Conservation (phyloP, 2,888 invertebrate species). For the Melieria crassipennis region DNA sequence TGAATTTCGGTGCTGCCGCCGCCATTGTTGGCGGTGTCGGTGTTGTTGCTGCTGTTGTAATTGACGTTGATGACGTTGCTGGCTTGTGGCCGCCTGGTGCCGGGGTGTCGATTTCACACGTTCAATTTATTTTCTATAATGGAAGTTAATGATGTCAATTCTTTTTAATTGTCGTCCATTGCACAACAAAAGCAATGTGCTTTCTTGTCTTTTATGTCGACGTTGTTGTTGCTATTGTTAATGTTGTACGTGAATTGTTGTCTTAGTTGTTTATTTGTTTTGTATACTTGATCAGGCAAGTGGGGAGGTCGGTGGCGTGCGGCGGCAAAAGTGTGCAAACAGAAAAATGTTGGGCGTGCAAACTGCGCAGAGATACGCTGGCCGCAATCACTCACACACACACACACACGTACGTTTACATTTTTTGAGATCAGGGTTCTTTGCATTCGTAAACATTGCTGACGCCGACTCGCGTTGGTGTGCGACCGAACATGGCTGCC, state of each 20-base stretch:
- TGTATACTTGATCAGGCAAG: too few relatives aligned
- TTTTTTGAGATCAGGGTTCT: background rate
- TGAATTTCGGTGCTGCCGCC: too few relatives aligned
- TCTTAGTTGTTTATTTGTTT: too few relatives aligned
- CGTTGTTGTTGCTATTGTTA: too few relatives aligned
- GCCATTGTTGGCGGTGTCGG: too few relatives aligned
- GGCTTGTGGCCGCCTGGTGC: background rate
- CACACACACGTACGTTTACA: background rate
- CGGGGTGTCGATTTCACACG: conserved; percentile 2
- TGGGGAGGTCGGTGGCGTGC: background rate
- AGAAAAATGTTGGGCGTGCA: background rate
- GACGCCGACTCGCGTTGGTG: too few relatives aligned
- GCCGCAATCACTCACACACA: background rate
- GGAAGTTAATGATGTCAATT: conserved; percentile 27
- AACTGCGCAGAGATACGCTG: too few relatives aligned
- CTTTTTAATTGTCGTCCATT: conserved; percentile 6
- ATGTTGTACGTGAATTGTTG: too few relatives aligned
- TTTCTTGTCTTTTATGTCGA: too few relatives aligned
- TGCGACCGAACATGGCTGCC: background rate
- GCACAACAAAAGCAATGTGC: too few relatives aligned
- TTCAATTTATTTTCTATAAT: conserved; percentile 14
- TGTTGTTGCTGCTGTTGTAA: background rate
- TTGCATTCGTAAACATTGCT: too few relatives aligned
- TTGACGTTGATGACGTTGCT: background rate
- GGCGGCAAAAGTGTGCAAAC: conserved; percentile 3